Evolutionary conservation across 1,140 invertebrate genomes (phyloP).

Genomic region (Rhizoglyphus robini): DNA sequence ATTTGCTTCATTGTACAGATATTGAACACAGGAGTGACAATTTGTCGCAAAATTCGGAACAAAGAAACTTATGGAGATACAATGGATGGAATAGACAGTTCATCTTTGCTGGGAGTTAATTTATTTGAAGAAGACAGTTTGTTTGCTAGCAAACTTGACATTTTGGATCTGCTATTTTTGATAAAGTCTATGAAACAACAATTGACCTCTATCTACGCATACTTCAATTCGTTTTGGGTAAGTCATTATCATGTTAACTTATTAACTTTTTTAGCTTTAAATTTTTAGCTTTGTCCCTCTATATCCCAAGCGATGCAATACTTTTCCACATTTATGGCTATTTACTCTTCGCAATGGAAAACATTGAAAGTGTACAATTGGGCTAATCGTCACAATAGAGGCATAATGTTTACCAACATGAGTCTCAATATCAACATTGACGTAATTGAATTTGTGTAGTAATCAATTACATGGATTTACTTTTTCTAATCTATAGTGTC

Average conservation of each 20-base stretch:
- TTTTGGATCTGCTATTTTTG: neutral
- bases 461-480: no score
- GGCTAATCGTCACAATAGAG: neutral
- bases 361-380: conserved; percentile 5
- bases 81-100: neutral
- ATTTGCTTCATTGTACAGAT: neutral
- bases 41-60: conserved; percentile 1
- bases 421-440: neutral
- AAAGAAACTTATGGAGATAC: neutral
- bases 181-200: neutral
- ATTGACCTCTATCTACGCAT: neutral
- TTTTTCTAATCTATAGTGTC: neutral
- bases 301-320: neutral
- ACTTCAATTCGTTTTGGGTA: conserved; percentile 12
- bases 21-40: neutral
- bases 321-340: conserved; percentile 16
- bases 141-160: neutral
- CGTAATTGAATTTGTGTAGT: neutral
- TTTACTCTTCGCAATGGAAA: conserved; percentile 8
- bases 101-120: neutral
- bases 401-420: conserved; percentile 4
- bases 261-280: no score
- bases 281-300: conserved; percentile 15
- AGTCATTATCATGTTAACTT: neutral
- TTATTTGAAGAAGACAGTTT: neutral